A percentile compares a stretch with the other conserved stretches of the same genome.
Conservation (phyloP, 2,888 invertebrate species). For the Coelinius sp. region DNA sequence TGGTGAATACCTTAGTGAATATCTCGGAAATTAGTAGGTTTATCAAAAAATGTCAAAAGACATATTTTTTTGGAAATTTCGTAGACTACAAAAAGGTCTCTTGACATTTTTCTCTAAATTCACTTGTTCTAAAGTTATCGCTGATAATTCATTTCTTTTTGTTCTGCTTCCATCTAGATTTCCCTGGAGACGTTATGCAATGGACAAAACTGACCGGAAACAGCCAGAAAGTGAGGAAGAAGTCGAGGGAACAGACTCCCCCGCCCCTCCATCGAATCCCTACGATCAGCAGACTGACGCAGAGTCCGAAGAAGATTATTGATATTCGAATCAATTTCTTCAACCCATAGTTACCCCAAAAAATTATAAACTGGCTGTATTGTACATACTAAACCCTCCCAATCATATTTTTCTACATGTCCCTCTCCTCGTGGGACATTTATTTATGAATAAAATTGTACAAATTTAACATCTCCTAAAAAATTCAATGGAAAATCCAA, state of each 20-base stretch:
- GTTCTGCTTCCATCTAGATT: constrained; percentile 57
- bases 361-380: neutral
- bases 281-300: constrained; percentile 62
- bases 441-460: neutral
- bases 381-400: neutral
- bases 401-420: neutral
- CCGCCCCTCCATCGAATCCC: constrained; percentile 45
- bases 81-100: too few relatives aligned
- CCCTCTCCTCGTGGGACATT: neutral
- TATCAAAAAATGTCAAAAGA: too few relatives aligned
- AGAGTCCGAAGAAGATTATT: constrained; percentile 46
- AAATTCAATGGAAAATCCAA: too few relatives aligned
- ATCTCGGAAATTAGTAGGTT: too few relatives aligned
- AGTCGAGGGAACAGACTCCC: constrained; percentile 52
- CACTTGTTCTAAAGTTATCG: too few relatives aligned
- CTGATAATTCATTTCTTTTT: too few relatives aligned
- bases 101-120: too few relatives aligned
- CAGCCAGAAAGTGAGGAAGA: constrained; percentile 66
- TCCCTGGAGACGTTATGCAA: constrained; percentile 66
- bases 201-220: constrained; percentile 55
- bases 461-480: too few relatives aligned
- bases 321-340: neutral
- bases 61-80: too few relatives aligned
- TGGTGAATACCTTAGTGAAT: too few relatives aligned
- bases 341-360: neutral